Base-by-base conservation (phyloP, 2,113 vertebrate genomes). In the Periophthalmus modestus region DNA sequence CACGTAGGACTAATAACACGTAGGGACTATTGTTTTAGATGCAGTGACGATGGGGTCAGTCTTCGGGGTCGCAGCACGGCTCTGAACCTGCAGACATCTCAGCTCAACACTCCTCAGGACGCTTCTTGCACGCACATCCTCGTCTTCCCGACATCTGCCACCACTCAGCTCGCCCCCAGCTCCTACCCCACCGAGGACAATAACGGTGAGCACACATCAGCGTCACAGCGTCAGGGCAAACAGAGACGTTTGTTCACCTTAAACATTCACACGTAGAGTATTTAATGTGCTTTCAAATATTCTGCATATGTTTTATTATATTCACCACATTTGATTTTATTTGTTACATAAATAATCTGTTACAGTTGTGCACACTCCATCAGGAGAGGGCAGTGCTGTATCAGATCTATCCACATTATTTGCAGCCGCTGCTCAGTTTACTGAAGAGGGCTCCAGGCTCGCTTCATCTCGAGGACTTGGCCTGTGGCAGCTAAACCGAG, bases 31-130 rank as follows among this genome's bases (percentile, higher is more conserved):
- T n/a, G n/a, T n/a, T n/a, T n/a, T n/a, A 98, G 97, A 98, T 55
- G 97, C 97, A 2, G 97, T 99, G 84, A 98, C 97, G 0, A 98
- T 98, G 97, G 97, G 97, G 50, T 99, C 97, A 0, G 97, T 99
- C 87, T 99, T 99, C 74, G 97, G 97, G 77, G n/a, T n/a, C 97
- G 97, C 71, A 98, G 97, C 68, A 98, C 97, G 0, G 96, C 97
- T 0, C 92, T 98, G 24, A 99, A 99, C 73, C 88, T 99, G 91
- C 97, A 99, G 93, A 97, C 97, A 0, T 99, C 97, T 10, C 97
- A 99, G 93, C 95, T 99, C 34, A 99, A 97, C 85, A 99, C 97
- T 0, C 97, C 97, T 19, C 97, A 99, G 88, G 97, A 99, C 11
- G 97, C 97, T 66, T 98, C 97, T 77, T 99, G 97, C 71, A 99